Evolutionary conservation across 2,888 invertebrate genomes (phyloP).

Genomic region (Hypolimnas misippus): DNA sequence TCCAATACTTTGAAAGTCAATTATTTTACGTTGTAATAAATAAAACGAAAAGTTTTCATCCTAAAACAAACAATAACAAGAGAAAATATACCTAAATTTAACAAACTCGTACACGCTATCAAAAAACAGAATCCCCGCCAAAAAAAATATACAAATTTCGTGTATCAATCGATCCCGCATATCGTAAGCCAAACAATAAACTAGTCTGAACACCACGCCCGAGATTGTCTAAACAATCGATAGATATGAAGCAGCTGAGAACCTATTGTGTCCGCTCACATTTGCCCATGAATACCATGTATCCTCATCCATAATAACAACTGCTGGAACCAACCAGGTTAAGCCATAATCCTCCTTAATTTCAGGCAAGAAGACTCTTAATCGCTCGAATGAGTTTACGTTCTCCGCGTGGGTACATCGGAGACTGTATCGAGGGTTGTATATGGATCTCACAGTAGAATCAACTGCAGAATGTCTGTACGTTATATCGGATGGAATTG

Average conservation of each 20-base stretch:
- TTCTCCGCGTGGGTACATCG: conserved; percentile 16
- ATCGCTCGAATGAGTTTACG: conserved; percentile 6
- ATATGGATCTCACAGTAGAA: conserved; percentile 42
- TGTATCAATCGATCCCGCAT: conserved; percentile 14
- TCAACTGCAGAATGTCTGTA: conserved; percentile 42
- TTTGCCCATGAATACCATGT: conserved; percentile 46
- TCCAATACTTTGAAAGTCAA: too few species aligned
- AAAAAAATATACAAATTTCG: conserved; percentile 16
- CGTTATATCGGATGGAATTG: conserved; percentile 32
- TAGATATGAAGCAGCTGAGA: conserved; percentile 45
- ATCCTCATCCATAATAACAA: conserved; percentile 19
- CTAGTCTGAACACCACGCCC: conserved; percentile 37
- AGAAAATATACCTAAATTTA: background rate
- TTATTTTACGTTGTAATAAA: too few species aligned
- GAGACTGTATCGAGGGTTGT: conserved; percentile 36
- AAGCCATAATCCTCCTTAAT: conserved; percentile 9
- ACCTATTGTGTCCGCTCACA: conserved; percentile 45
- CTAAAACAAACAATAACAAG: background rate
- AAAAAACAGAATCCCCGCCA: background rate
- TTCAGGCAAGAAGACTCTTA: background rate
- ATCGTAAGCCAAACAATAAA: conserved; percentile 30
- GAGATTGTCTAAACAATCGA: conserved; percentile 47
- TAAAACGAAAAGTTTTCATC: too few species aligned
- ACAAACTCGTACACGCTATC: background rate
- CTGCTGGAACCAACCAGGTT: background rate